These are phyloP conservation scores for Smittia sp. DNA, from an alignment of 2,888 invertebrate species.

Conservation along the genomic window DNA sequence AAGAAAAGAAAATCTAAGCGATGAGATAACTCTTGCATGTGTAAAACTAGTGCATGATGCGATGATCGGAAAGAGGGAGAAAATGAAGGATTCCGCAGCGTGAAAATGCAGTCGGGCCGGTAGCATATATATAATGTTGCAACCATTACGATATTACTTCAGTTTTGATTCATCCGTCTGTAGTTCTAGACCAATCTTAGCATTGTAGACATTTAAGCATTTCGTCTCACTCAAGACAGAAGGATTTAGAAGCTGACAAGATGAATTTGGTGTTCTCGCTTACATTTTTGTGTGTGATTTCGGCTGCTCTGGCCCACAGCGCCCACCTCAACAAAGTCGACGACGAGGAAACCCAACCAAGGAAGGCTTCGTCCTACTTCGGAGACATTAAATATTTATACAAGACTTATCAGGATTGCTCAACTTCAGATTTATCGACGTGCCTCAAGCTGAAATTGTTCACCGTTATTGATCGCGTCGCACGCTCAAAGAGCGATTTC, in stretches of 20 bases:
- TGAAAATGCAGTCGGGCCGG: conserved; percentile 24
- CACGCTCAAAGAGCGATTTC: conserved; percentile 62
- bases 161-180: conserved; percentile 39
- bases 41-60: neutral
- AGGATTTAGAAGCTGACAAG: neutral
- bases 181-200: conserved; percentile 35
- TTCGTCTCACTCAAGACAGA: neutral
- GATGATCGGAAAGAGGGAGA: conserved; percentile 11
- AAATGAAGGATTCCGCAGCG: conserved; percentile 36
- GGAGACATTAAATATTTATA: conserved; percentile 71
- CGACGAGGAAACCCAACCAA: conserved; percentile 21
- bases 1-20: conserved; percentile 3
- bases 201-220: neutral
- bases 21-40: conserved; percentile 22
- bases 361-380: conserved; percentile 51
- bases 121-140: conserved; percentile 41
- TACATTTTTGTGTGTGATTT: conserved; percentile 37
- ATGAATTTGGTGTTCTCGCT: conserved; percentile 42
- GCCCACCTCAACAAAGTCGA: conserved; percentile 36
- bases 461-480: conserved; percentile 71
- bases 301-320: conserved; percentile 41
- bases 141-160: conserved; percentile 34
- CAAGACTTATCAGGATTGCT: conserved; percentile 78
- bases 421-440: conserved; percentile 64
- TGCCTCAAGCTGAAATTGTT: conserved; percentile 78